Percentiles rank a stretch among this genome's conserved stretches.
These are phyloP conservation scores for Halichondria panicea DNA, from an alignment of 37 sponge, comb jelly and placozoan genomes.

Conservation along the genomic window DNA sequence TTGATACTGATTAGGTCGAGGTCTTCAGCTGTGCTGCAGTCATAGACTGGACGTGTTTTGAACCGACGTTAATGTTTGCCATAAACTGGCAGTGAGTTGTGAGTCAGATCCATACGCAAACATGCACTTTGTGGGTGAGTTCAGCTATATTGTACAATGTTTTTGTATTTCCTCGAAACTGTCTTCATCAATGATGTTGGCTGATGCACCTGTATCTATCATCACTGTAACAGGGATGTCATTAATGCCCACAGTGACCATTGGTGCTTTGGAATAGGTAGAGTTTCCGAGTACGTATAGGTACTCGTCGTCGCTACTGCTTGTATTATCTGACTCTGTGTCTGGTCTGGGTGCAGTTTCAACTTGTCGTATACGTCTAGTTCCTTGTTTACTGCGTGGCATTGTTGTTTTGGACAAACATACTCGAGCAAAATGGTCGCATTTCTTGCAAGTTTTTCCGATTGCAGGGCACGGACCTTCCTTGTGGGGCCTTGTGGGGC, in stretches of 20 bases:
- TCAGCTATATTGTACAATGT: background rate
- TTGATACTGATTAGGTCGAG: too few relatives aligned
- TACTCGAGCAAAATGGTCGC: conserved; percentile 20
- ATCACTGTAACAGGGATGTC: conserved; percentile 1
- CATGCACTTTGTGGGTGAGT: background rate
- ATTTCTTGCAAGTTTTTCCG: conserved; percentile 21
- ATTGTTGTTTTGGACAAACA: background rate
- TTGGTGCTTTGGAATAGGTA: background rate
- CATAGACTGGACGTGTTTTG: too few relatives aligned
- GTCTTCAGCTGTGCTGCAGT: too few relatives aligned
- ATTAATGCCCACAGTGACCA: background rate
- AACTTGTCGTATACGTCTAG: too few relatives aligned
- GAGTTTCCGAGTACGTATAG: background rate
- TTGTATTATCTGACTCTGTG: background rate
- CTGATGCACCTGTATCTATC: too few relatives aligned
- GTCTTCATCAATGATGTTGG: conserved; percentile 4
- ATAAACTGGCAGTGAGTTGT: background rate
- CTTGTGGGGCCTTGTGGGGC: conserved; percentile 18
- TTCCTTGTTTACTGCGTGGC: too few relatives aligned
- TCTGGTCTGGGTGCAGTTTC: background rate
- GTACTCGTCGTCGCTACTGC: conserved; percentile 23
- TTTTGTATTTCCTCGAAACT: background rate
- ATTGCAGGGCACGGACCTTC: conserved; percentile 13
- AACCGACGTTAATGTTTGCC: too few relatives aligned
- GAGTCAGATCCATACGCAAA: conserved; percentile 14